Evolutionary conservation across 2,113 vertebrate genomes (phyloP).

Genomic region (Phalacrocorax pelagicus): DNA sequence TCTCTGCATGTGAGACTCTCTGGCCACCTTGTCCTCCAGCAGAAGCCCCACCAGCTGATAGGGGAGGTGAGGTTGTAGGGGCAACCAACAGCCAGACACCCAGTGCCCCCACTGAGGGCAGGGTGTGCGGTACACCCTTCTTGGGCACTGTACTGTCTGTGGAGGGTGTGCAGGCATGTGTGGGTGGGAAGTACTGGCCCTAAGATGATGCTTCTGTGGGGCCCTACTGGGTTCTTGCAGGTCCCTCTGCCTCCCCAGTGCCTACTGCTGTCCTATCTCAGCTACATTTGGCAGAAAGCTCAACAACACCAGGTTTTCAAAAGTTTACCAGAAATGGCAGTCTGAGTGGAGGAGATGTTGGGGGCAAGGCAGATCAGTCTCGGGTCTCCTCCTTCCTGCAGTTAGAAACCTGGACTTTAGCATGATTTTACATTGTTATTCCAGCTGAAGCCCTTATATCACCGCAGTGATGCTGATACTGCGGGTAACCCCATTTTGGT

Average conservation of each 20-base stretch:
- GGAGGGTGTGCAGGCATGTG: rapidly evolving
- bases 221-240: not conserved
- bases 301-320: not conserved
- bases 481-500: not conserved
- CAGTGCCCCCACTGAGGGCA: not conserved
- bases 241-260: not conserved
- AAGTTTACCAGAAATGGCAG: not conserved
- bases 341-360: not conserved
- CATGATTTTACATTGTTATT: not conserved
- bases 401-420: not conserved
- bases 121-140: not conserved
- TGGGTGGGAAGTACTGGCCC: not conserved
- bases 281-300: not conserved
- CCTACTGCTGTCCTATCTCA: not conserved
- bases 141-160: not conserved
- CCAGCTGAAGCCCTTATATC: not conserved
- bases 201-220: not conserved
- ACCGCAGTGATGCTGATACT: not conserved
- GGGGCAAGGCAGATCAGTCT: not conserved
- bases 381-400: not conserved
- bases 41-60: not conserved
- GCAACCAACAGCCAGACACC: not conserved
- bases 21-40: not conserved
- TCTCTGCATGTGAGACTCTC: not conserved
- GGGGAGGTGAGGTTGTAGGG: not conserved